phyloP scores from a whole-genome alignment of 2,888 invertebrate species.

The Iselma pallidipennis region DNA sequence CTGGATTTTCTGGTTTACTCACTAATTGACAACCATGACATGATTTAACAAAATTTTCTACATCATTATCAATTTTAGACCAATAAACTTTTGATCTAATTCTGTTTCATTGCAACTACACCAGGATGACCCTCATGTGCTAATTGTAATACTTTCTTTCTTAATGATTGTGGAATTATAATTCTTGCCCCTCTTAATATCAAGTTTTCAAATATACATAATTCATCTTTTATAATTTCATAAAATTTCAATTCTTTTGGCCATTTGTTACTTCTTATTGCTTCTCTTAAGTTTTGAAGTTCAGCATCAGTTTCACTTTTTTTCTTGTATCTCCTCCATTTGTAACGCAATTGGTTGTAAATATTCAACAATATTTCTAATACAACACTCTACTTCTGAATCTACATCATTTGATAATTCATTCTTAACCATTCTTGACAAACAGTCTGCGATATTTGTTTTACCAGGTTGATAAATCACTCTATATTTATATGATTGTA shows the following conservation, averaged over 20 bases:
- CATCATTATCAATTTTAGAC: constrained; percentile 43
- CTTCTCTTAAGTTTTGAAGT: constrained; percentile 8
- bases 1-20: constrained; percentile 17
- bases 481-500: constrained; percentile 22
- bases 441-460: constrained; percentile 25
- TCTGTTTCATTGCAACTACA: constrained; percentile 45
- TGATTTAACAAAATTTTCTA: constrained; percentile 23
- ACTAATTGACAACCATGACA: constrained; percentile 32
- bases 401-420: not conserved
- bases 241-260: constrained; percentile 8
- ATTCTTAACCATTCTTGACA: constrained; percentile 26
- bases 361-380: constrained; percentile 20
- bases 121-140: constrained; percentile 49
- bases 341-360: constrained; percentile 23
- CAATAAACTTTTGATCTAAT: constrained; percentile 49
- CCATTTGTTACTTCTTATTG: constrained; percentile 12
- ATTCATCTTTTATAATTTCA: constrained; percentile 35
- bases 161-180: constrained; percentile 30
- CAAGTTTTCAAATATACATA: constrained; percentile 37
- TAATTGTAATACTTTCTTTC: constrained; percentile 28
- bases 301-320: constrained; percentile 14
- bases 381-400: not conserved
- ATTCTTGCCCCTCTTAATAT: constrained; percentile 30
- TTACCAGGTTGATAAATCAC: constrained; percentile 25
- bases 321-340: constrained; percentile 16